Evolutionary conservation across 1,140 invertebrate genomes (phyloP).

Genomic region (Drosophila parvula): DNA sequence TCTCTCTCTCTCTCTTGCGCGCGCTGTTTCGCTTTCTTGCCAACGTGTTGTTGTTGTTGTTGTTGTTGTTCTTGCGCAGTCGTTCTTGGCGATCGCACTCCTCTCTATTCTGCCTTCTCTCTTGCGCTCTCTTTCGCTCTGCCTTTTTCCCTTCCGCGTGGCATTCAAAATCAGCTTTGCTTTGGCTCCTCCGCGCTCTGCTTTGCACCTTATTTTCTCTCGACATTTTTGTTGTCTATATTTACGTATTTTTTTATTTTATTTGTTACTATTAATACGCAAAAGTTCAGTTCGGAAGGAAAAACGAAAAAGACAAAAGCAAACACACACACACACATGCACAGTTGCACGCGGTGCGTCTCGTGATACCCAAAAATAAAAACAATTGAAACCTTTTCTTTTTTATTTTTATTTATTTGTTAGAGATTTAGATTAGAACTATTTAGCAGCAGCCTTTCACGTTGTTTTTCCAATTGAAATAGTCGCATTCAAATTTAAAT

Average conservation of each 20-base stretch:
- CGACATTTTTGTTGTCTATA: slow-evolving; percentile 69
- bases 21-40: slow-evolving; percentile 33
- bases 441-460: background rate
- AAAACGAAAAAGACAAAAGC: slow-evolving; percentile 30
- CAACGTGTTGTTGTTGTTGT: slow-evolving; percentile 13
- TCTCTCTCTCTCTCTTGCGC: slow-evolving; percentile 25
- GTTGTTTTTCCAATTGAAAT: background rate
- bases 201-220: slow-evolving; percentile 42
- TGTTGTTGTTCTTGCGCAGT: slow-evolving; percentile 51
- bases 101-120: background rate
- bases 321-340: slow-evolving; percentile 5
- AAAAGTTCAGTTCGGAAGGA: slow-evolving; percentile 38
- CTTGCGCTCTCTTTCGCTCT: slow-evolving; percentile 10
- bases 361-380: slow-evolving; percentile 75
- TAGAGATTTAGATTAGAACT: background rate
- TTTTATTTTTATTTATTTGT: slow-evolving; percentile 24
- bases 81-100: slow-evolving; percentile 33
- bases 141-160: slow-evolving; percentile 66
- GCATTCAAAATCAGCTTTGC: slow-evolving; percentile 66
- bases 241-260: slow-evolving; percentile 68
- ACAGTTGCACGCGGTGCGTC: slow-evolving; percentile 52
- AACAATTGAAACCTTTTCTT: slow-evolving; percentile 47
- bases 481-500: background rate
- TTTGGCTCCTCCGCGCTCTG: slow-evolving; percentile 53
- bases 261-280: slow-evolving; percentile 76